Evolutionary conservation across 2,797 vertebrate species (phyloP).

Genomic region (Semaprochilodus insignis): DNA sequence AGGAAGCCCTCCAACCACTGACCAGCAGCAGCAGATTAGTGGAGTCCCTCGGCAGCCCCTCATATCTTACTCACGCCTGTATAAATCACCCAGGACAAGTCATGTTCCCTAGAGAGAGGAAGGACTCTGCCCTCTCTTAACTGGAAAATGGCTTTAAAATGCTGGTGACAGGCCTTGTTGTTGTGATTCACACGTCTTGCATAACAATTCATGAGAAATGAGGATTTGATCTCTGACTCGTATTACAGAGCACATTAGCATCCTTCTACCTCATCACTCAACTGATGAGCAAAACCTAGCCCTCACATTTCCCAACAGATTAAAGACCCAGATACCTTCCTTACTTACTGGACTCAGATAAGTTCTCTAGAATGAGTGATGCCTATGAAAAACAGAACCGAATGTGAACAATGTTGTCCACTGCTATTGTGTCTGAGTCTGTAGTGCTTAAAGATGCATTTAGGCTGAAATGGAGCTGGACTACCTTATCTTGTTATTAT

Average conservation of each 20-base stretch:
- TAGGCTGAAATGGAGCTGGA: conserved; percentile 15
- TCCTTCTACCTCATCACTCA: not conserved
- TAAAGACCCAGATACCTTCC: not conserved
- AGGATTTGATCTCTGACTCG: not conserved
- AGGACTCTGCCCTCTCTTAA: conserved; percentile 10
- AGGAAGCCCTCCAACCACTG: conserved; percentile 55
- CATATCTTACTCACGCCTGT: conserved; percentile 52
- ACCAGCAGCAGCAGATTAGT: conserved; percentile 54
- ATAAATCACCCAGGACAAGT: conserved; percentile 54
- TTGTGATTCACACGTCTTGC: conserved; percentile 27
- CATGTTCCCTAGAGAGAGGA: conserved; percentile 33
- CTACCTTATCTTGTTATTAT: conserved; percentile 21
- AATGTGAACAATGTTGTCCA: conserved; percentile 22
- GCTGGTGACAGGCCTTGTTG: conserved; percentile 17
- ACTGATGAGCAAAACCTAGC: not conserved
- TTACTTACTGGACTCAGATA: not conserved
- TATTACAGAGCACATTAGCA: not conserved
- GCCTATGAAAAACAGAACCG: not conserved
- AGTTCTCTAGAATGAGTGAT: not conserved
- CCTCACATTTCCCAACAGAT: not conserved
- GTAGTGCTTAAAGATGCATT: conserved; percentile 18
- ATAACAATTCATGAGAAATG: not conserved
- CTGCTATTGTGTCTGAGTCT: conserved; percentile 26
- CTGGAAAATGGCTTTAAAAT: conserved; percentile 2
- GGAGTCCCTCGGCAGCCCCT: conserved; percentile 20